These are phyloP conservation scores for Ophion obscuratus DNA, from an alignment of 2,888 invertebrate genomes.

Conservation along the genomic window DNA sequence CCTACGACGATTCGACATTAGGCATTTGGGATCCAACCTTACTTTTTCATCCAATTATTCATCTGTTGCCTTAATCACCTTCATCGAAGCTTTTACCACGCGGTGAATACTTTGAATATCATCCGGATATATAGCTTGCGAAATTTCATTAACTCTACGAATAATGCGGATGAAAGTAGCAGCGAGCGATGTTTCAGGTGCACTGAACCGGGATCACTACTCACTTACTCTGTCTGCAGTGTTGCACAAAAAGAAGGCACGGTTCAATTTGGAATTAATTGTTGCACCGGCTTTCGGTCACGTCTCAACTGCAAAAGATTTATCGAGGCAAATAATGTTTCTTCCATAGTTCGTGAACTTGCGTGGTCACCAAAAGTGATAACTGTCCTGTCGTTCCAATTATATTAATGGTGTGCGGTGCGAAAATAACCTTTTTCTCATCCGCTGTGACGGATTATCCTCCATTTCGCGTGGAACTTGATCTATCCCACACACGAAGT, in stretches of 20 bases:
- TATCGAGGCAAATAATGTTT: neutral
- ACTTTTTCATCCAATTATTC: neutral
- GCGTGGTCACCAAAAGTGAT: slow-evolving; percentile 11
- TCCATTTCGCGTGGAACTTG: slow-evolving; percentile 9
- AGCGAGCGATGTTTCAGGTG: neutral
- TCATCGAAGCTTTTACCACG: neutral
- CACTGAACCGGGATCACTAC: neutral
- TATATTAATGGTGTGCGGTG: slow-evolving; percentile 29
- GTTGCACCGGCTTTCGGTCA: too few species aligned
- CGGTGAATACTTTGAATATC: neutral
- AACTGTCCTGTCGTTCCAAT: slow-evolving; percentile 43
- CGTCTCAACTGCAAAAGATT: neutral
- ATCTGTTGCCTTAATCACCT: neutral
- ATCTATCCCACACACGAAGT: slow-evolving; percentile 29
- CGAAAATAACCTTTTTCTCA: slow-evolving; percentile 40
- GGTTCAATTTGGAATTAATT: too few species aligned
- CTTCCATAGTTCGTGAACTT: neutral
- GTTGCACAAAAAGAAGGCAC: too few species aligned
- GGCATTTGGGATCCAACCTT: neutral
- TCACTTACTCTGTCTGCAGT: too few species aligned
- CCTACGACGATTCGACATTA: neutral
- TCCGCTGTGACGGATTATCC: slow-evolving; percentile 35
- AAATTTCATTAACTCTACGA: neutral
- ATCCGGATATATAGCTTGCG: neutral
- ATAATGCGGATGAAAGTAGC: neutral